Base-by-base conservation (phyloP, 2,888 invertebrate genomes). In the Rhodophaea formosa region DNA sequence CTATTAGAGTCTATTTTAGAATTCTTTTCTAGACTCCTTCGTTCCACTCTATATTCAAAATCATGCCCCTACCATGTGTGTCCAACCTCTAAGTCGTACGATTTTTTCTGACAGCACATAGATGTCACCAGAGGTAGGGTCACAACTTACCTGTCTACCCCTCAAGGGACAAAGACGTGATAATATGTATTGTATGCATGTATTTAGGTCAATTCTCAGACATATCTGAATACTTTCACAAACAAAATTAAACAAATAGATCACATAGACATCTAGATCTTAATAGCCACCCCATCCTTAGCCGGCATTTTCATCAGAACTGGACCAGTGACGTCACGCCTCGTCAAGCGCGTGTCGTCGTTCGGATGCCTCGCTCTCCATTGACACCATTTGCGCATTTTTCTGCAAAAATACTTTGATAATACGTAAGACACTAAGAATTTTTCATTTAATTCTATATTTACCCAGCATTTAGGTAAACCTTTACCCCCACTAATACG, bases 321-420 rank as follows among this genome's bases (percentile, higher is more conserved):
- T 51, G 16, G 51, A 6, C 32, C 54, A 32, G 54, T 54, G 54
- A 54, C 54, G 45, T 54, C 45, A 54, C 45, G 32, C 32, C 53
- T 15, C 29, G 15, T 54, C 54, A 29, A 12, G 47, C 23, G 12
- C 16, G 30, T 45, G 45, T 8, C 32, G 54, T 5, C 44, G 7
- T 43, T 43, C 53, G 29, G 42, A n/a, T 53, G 39, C 47, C 29
- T 47, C 23, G n/a, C 12, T 47, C 8, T 29, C 47, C 29, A 35
- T 23, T 47, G 39, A 53, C 39, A 6, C 43, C 42, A 53, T 43
- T 52, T 53, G 52, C 52, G 8, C 52, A 23, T 35, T 39, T 52
- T 17, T 42, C 12, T n/a, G 15, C 23, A 2, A 10, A 39, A 12
- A n/a, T 16, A n/a, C n/a, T n/a, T n/a, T n/a, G n/a, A n/a, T n/a